Evolutionary conservation across 2,113 vertebrate species (phyloP).

Genomic region (Mobula hypostoma): DNA sequence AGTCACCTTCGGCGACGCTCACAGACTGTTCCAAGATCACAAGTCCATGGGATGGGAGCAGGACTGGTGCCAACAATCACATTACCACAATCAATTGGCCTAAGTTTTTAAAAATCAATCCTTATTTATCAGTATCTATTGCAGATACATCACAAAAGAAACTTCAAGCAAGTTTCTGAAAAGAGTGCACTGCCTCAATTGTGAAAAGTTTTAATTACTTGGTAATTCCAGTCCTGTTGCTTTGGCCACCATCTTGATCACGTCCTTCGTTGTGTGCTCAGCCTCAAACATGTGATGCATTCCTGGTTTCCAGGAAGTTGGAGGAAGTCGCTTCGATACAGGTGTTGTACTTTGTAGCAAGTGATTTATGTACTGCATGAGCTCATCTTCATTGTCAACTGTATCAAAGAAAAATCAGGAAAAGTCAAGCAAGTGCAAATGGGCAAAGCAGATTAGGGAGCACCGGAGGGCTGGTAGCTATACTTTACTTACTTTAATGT

Average conservation of each 20-base stretch:
- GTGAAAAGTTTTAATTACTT: constrained; percentile 54
- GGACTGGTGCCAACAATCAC: neutral
- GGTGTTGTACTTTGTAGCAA: constrained; percentile 74
- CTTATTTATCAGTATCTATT: neutral
- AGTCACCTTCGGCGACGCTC: neutral
- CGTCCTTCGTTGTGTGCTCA: constrained; percentile 82
- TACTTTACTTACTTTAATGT: too few species aligned
- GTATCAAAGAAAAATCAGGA: neutral
- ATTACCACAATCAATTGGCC: neutral
- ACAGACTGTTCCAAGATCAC: neutral
- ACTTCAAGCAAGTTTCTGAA: neutral
- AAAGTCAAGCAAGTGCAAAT: neutral
- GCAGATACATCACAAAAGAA: neutral
- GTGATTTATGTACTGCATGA: constrained; percentile 85
- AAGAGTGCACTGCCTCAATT: neutral
- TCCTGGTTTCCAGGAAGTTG: constrained; percentile 62
- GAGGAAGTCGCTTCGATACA: constrained; percentile 69
- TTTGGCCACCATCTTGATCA: constrained; percentile 87
- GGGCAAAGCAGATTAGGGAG: neutral
- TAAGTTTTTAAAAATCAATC: neutral
- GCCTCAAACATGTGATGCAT: constrained; percentile 78
- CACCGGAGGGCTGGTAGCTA: too few species aligned
- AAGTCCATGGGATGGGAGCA: neutral
- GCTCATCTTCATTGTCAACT: constrained; percentile 66
- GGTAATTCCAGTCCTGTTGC: constrained; percentile 79